Percentiles rank a stretch among this genome's conserved stretches.
Evolutionary conservation across 2,888 invertebrate species (phyloP).

Genomic region (Girardia tigrina): DNA sequence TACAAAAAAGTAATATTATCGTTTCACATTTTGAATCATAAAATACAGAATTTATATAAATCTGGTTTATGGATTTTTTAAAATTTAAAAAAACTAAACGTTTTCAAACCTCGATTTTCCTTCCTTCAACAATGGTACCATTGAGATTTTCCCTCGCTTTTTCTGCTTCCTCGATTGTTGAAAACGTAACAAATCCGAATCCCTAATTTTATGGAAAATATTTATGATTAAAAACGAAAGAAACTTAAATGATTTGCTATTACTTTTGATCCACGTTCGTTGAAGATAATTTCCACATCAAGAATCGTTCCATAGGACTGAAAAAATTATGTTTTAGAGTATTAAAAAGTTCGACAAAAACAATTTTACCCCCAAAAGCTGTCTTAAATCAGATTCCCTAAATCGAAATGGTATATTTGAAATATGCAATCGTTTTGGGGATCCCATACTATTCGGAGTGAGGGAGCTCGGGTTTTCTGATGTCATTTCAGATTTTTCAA

Average conservation of each 20-base stretch:
- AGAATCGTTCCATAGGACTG: neutral
- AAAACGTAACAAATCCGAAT: neutral
- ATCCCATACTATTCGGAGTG: neutral
- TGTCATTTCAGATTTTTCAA: slow-evolving; percentile 8
- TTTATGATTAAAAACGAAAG: neutral
- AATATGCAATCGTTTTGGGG: neutral
- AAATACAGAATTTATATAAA: neutral
- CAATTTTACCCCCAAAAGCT: neutral
- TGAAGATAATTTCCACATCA: neutral
- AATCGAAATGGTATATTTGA: slow-evolving; percentile 1
- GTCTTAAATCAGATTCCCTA: slow-evolving; percentile 14
- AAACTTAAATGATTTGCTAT: neutral
- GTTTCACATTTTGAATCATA: neutral
- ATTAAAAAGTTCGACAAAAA: too few relatives aligned
- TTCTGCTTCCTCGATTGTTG: slow-evolving; percentile 7
- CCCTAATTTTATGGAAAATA: neutral
- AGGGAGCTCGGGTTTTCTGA: neutral
- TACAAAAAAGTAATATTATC: slow-evolving; percentile 18
- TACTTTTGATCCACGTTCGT: slow-evolving; percentile 15
- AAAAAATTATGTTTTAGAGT: too few relatives aligned
- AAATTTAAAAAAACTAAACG: neutral
- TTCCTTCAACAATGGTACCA: slow-evolving; percentile 17
- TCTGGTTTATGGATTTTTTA: neutral
- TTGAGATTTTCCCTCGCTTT: slow-evolving; percentile 3
- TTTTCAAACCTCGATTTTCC: neutral